Evolutionary conservation across 2,113 vertebrate species (phyloP), one percentile per base, ranked within the genome.

Genomic region (Cynocephalus volans): DNA sequence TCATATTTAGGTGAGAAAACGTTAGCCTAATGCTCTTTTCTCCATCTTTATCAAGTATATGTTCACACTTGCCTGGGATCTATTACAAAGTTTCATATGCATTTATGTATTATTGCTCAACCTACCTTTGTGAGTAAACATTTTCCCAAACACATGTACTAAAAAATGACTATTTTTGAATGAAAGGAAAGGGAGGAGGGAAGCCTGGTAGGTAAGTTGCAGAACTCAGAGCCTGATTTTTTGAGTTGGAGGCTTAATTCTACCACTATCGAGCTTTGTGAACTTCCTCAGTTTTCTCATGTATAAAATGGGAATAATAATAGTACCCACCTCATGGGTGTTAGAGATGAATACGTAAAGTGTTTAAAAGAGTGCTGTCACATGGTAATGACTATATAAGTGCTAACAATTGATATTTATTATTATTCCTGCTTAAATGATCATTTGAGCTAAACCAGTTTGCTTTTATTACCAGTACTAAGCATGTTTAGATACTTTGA

Each of bases 381-480:
- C 24, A 60, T 21, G 62, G 9, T 64, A 36, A 45, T 72, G 52
- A 90, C 36, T 67, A 18, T 41, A 4, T 48, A 70, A n/a, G 50
- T 65, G 8, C 50, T 73, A 17, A 24, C 15, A 52, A 17, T 41
- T 77, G 73, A 60, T 17, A 8, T 56, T 62, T 67, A 73, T 94
- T 70, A 33, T 91, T 72, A 89, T 69, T 85, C 6, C 23, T 89
- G 28, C 1, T 81, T 81, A 18, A 54, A 52, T 76, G 82, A 86
- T 33, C 11, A 18, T 17, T 89, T 89, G 58, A 82, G 10, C 52
- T 88, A 88, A 87, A 56, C 31, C 11, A 70, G 31, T 88, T 83
- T 92, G 23, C 17, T 92, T 94, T 77, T 83, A 79, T 82, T 77
- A 62, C 14, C 72, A 81, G 48, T 28, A 92, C n/a, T 41, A 95